Conservation (phyloP, 2,113 vertebrate species). For the Spilogale gracilis region DNA sequence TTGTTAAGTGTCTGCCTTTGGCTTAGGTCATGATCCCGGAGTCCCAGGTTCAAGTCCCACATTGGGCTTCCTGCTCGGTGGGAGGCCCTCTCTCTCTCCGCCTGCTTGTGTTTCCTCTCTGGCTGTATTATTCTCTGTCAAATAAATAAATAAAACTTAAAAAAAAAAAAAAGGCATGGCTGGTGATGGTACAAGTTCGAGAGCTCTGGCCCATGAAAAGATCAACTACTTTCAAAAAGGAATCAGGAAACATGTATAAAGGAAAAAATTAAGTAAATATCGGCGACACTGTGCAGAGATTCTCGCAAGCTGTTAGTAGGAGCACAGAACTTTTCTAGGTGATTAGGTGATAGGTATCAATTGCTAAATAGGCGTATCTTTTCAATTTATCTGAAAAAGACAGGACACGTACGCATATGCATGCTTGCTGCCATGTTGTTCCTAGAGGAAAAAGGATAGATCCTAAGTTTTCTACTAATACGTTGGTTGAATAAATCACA, state of each 20-base stretch:
- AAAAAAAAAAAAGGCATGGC: too few species aligned
- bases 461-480: conserved; percentile 39
- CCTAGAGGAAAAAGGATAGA: background rate
- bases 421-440: background rate
- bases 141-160: too few species aligned
- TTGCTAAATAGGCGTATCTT: background rate
- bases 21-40: too few species aligned
- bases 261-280: background rate
- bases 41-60: too few species aligned
- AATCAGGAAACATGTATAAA: conserved; percentile 53
- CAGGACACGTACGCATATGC: background rate
- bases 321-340: background rate
- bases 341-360: background rate
- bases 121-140: too few species aligned
- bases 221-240: conserved; percentile 36
- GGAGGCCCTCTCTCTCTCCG: too few species aligned
- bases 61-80: too few species aligned
- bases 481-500: background rate
- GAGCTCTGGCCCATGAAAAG: background rate
- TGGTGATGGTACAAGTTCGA: background rate
- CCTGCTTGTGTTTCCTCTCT: too few species aligned
- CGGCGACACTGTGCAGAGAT: background rate
- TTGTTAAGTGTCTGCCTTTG: too few species aligned
- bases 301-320: background rate
- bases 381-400: background rate